Evolutionary conservation across 1,140 invertebrate species (phyloP), one percentile per base, ranked within the genome.

Genomic region (Papilio aristodemus): DNA sequence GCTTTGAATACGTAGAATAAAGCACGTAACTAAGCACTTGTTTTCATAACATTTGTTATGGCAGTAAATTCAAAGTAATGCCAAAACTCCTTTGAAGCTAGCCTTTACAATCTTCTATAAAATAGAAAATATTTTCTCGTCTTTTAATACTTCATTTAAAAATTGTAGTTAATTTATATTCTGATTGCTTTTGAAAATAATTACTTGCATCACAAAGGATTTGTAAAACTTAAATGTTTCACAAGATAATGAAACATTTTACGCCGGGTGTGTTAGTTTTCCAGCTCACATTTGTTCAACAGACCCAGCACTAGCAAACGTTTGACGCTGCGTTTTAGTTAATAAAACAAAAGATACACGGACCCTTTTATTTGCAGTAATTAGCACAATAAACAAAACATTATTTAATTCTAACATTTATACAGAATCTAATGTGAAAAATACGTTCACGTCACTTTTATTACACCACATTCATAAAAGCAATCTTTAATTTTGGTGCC

Each of bases 1-100:
- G 63, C n/a, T 46, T 43, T 10, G 32, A 22, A 19, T 54, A 54
- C 19, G 10, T 54, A 54, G 46, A 22, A 54, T 22, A 10, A 10
- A 13, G 46, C 17, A 54, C 46, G 46, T 54, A 54, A 54, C 19
- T 54, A 54, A 54, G 19, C 22, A 19, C 46, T 54, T 54, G 22
- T 54, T 54, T 17, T 22, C 22, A 22, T 54, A 17, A 54, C 22
- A 54, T 19, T 54, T 54, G 9, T 54, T 14, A 0, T 9, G 46
- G 1, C 22, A 50, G 17, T 46, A 19, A 19, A 46, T 54, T 54
- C 22, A 25, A 54, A 54, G 19, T 54, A 54, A 54, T 19, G 9
- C 46, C 17, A 22, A 25, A 54, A 54, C 46, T 54, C 10, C 9
- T 5, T 54, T 54, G 4, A 7, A 54, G 22, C 19, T 54, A 54